Base-by-base conservation (phyloP, 1,140 invertebrate species). In the Gonatopus flavifemur region DNA sequence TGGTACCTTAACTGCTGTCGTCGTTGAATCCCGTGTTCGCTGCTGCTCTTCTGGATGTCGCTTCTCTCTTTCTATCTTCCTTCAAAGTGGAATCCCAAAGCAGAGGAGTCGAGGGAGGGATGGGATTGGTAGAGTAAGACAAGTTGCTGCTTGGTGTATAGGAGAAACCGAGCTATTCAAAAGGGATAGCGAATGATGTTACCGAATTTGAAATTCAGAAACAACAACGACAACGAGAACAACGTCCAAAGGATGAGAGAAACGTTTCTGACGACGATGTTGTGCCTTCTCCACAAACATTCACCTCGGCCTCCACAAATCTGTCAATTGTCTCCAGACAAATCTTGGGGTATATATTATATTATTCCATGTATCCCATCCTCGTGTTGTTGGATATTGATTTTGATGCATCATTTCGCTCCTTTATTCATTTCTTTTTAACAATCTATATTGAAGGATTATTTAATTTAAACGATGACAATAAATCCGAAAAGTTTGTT, bases 151-250 rank as follows among this genome's bases (percentile, higher is more conserved):
- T n/a, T n/a, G n/a, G n/a, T n/a, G n/a, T n/a, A n/a, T 22, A 36
- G 25, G 33, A 42, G 28, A 12, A 18, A 31, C 36, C n/a, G n/a
- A n/a, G 36, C 21, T 43, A 41, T 18, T 33, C 12, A 16, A 20
- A 12, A 12, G 21, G 12, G 12, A 5, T 3, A 8, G 8, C 13
- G 6, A 3, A 2, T 3, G 22, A 15, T 22, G 3, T 32, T 35
- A 30, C 44, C 55, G 62, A 74, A 75, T 75, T 76, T 76, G 71
- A 75, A 76, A 73, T 76, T 76, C 74, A 74, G 66, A 74, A 62
- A 60, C 59, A 52, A 54, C 56, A 52, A 59, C 13, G 31, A 46
- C 33, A 31, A 42, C 40, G 36, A 45, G 28, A 21, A 42, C 53
- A 55, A 57, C 36, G n/a, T 12, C 4, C 22, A 44, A 30, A 30